Evolutionary conservation across 2,797 vertebrate species (phyloP).

Genomic region (Glyptemys insculpta): DNA sequence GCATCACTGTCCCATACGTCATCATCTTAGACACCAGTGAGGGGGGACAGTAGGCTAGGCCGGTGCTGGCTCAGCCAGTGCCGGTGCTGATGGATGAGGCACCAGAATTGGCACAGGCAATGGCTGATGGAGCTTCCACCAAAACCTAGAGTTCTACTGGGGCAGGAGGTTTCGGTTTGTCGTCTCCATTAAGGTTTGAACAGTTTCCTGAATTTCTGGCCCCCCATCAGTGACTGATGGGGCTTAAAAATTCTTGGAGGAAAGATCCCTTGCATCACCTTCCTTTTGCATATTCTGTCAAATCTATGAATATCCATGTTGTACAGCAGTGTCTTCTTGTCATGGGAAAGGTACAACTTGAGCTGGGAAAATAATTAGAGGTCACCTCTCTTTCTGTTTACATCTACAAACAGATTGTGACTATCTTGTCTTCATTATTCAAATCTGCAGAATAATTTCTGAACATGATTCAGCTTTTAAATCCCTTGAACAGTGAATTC

Average conservation of each 20-base stretch:
- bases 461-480: neutral
- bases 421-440: neutral
- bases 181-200: neutral
- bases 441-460: neutral
- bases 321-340: neutral
- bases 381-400: neutral
- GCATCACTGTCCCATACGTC: too few relatives aligned
- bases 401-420: neutral
- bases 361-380: neutral
- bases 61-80: too few relatives aligned
- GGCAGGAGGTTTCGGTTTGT: too few relatives aligned
- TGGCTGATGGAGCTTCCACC: neutral
- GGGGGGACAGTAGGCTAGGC: neutral
- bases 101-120: neutral
- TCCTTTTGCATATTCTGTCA: neutral
- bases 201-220: neutral
- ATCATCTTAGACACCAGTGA: too few relatives aligned
- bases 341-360: neutral
- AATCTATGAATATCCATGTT: neutral
- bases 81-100: neutral
- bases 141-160: too few relatives aligned
- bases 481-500: neutral
- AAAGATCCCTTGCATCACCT: neutral
- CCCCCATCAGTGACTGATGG: too few relatives aligned
- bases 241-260: neutral